Percentiles rank a stretch among this genome's conserved stretches.
Evolutionary conservation across 2,888 invertebrate genomes (phyloP).

Genomic region (Drosophila mayaguana): DNA sequence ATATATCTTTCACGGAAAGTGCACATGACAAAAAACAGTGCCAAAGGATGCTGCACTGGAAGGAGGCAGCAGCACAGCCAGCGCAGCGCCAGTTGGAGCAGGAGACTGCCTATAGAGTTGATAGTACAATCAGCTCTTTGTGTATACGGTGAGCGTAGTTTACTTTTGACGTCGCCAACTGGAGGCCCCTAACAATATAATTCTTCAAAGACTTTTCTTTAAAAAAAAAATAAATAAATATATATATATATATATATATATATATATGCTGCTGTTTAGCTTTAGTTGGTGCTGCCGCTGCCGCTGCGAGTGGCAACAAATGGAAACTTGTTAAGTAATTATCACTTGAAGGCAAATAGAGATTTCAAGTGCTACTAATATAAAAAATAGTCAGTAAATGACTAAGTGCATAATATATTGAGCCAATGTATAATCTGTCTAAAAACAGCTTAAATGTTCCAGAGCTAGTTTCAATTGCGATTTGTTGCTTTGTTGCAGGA

Average conservation of each 20-base stretch:
- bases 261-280: neutral
- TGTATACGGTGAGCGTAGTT: neutral
- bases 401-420: no score
- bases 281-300: neutral
- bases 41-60: conserved; percentile 16
- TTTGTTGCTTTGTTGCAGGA: neutral
- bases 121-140: neutral
- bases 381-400: no score
- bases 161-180: conserved; percentile 2
- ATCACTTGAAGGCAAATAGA: neutral
- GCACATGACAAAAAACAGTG: conserved; percentile 32
- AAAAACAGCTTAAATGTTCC: neutral
- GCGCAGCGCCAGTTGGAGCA: neutral
- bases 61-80: neutral
- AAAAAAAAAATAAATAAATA: neutral
- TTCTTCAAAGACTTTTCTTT: conserved; percentile 3
- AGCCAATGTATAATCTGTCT: no score
- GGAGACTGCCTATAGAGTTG: neutral
- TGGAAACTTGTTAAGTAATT: conserved; percentile 7
- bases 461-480: neutral
- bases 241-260: neutral
- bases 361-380: no score
- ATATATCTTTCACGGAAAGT: conserved; percentile 27
- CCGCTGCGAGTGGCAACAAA: neutral
- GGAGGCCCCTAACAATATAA: neutral